A percentile compares a stretch with the other conserved stretches of the same genome.
phyloP scores from a whole-genome alignment of 2,113 vertebrate species.

The Callipepla squamata region DNA sequence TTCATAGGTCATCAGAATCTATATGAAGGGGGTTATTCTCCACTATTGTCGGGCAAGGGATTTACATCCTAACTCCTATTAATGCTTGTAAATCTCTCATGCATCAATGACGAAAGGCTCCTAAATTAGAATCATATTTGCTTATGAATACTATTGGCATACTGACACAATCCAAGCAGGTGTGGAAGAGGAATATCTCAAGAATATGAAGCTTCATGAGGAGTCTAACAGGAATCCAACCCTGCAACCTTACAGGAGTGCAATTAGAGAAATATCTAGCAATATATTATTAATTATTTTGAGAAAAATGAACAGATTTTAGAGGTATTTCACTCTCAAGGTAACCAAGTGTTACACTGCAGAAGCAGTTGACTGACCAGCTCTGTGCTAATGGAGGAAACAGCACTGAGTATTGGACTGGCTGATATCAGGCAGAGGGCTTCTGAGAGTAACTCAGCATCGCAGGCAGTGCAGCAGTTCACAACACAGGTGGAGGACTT shows the following conservation, averaged over 20 bases:
- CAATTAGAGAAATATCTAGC: neutral
- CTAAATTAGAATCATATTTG: constrained; percentile 71
- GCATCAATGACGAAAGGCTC: constrained; percentile 56
- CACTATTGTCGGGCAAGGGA: constrained; percentile 62
- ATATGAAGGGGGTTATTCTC: constrained; percentile 68
- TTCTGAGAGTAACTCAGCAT: neutral
- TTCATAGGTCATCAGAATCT: constrained; percentile 74
- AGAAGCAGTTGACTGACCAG: neutral
- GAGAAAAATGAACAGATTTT: neutral
- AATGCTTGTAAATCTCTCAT: constrained; percentile 73
- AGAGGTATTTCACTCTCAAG: neutral
- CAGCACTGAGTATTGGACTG: neutral
- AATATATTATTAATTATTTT: neutral
- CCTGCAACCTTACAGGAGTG: neutral
- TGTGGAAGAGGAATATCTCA: neutral
- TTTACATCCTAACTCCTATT: constrained; percentile 72
- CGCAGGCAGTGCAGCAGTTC: neutral
- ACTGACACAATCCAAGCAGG: neutral
- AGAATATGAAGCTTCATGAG: neutral
- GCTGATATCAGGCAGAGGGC: neutral
- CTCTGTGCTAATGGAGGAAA: neutral
- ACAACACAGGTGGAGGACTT: neutral
- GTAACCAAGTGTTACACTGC: neutral
- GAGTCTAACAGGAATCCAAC: neutral
- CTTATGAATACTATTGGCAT: constrained; percentile 53